Percentiles rank a stretch among this genome's conserved stretches.
Conservation (phyloP, 2,888 invertebrate genomes). For the Schizotus pectinicornis region DNA sequence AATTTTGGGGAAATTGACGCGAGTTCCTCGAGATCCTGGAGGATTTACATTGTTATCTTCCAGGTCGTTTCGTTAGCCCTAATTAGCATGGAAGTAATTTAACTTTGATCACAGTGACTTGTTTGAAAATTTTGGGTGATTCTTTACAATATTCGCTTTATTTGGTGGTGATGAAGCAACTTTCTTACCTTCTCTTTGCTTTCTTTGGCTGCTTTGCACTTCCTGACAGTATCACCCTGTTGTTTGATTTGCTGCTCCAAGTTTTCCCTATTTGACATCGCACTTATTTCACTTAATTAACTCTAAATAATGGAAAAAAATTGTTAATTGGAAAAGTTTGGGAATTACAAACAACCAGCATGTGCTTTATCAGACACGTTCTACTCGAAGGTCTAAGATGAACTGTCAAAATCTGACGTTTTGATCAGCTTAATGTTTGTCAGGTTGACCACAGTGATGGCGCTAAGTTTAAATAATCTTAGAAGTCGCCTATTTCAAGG, state of each 20-base stretch:
- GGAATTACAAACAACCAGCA: no score
- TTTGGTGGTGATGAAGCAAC: no score
- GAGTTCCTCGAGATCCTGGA: slow-evolving; percentile 18
- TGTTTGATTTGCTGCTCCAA: slow-evolving; percentile 68
- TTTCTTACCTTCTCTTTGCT: slow-evolving; percentile 73
- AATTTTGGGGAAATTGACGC: slow-evolving; percentile 6
- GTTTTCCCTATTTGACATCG: slow-evolving; percentile 58
- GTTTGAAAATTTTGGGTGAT: no score
- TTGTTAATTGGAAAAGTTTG: not conserved
- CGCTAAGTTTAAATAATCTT: not conserved
- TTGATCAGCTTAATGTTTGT: no score
- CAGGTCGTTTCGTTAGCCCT: not conserved
- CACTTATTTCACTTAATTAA: slow-evolving; percentile 9
- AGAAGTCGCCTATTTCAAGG: no score
- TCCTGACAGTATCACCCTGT: slow-evolving; percentile 83
- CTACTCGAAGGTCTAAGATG: no score
- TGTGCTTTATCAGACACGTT: no score
- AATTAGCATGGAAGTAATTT: not conserved
- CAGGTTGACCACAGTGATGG: no score
- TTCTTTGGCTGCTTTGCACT: slow-evolving; percentile 81
- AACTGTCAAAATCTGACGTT: no score
- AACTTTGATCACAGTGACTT: no score
- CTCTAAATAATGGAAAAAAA: slow-evolving; percentile 2
- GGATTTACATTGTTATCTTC: slow-evolving; percentile 9
- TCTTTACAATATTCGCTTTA: no score